These are phyloP conservation scores for Etia nguti DNA, from an alignment of 2,113 vertebrate species.

Conservation along the genomic window DNA sequence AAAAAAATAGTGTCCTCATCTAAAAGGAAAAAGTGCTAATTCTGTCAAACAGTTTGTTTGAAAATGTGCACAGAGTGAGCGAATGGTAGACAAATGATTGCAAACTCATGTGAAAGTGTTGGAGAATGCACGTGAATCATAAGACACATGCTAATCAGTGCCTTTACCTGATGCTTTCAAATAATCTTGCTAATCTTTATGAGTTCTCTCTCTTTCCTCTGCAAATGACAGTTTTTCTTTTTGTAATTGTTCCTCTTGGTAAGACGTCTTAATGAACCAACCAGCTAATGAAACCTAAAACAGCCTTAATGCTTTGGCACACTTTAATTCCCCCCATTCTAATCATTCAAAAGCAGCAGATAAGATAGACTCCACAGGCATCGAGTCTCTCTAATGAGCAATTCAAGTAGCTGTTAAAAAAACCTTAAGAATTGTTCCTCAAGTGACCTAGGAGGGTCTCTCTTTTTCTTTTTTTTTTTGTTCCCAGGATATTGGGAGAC, in stretches of 20 bases:
- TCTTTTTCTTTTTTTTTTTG: neutral
- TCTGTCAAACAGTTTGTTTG: neutral
- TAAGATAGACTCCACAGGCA: slow-evolving; percentile 2
- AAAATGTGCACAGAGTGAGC: neutral
- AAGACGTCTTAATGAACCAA: neutral
- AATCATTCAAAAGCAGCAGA: slow-evolving; percentile 31
- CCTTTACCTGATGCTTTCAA: neutral
- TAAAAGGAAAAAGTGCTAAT: neutral
- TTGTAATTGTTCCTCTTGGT: neutral
- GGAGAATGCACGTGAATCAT: neutral
- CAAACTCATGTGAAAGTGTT: neutral
- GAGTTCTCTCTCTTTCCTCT: neutral
- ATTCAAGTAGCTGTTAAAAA: slow-evolving; percentile 11
- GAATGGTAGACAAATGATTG: neutral
- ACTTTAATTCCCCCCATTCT: neutral
- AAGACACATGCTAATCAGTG: neutral
- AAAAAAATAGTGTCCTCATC: neutral
- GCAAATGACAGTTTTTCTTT: neutral
- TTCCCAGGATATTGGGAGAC: neutral
- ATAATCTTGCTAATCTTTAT: neutral
- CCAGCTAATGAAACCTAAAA: slow-evolving; percentile 7
- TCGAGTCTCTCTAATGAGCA: neutral
- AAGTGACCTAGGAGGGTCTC: neutral
- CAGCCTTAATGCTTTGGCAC: neutral
- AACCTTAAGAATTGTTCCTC: neutral